phyloP scores from a whole-genome alignment of 2,113 vertebrate species.

The Romanogobio albipinnatus region DNA sequence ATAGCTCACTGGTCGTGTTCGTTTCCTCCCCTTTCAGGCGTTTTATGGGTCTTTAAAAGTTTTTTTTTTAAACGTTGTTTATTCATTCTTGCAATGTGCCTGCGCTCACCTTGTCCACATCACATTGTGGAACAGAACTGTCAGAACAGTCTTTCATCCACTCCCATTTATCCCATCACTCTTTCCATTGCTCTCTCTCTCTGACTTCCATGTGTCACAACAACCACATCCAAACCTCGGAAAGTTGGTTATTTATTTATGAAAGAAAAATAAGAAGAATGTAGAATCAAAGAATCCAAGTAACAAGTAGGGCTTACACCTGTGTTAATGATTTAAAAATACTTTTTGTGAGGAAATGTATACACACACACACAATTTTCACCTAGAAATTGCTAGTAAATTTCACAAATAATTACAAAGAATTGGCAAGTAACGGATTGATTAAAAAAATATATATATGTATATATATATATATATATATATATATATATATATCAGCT shows the following conservation, averaged over 20 bases:
- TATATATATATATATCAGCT: too few relatives aligned
- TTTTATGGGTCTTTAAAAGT: not conserved
- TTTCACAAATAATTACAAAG: too few relatives aligned
- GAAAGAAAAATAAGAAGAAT: not conserved
- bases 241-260: conserved; percentile 9
- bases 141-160: conserved; percentile 40
- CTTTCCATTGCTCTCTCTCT: conserved; percentile 24
- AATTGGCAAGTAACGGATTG: too few relatives aligned
- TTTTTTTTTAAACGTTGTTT: not conserved
- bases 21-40: not conserved
- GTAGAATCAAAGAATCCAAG: not conserved
- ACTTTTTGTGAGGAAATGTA: not conserved
- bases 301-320: not conserved
- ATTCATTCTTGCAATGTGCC: not conserved
- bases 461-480: too few relatives aligned
- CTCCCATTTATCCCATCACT: conserved; percentile 17
- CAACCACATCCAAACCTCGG: not conserved
- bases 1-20: not conserved
- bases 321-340: not conserved
- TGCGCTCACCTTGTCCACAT: conserved; percentile 40
- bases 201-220: not conserved
- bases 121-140: conserved; percentile 51
- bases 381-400: too few relatives aligned
- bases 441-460: too few relatives aligned
- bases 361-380: too few relatives aligned